Evolutionary conservation across 2,797 vertebrate genomes (phyloP), one percentile per base, ranked within the genome.

Genomic region (Peromyscus eremicus): DNA sequence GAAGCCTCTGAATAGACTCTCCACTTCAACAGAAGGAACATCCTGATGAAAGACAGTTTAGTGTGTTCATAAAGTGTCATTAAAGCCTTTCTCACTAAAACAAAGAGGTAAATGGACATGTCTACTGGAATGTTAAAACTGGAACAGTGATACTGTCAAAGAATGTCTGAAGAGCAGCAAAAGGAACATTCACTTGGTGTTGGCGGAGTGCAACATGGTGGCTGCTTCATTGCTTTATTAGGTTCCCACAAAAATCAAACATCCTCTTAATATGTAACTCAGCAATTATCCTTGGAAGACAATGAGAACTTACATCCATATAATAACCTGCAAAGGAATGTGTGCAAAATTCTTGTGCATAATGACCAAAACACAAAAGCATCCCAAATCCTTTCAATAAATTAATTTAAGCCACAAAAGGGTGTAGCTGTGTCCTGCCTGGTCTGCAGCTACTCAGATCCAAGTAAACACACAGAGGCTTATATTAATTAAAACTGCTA

Each of bases 241-340:
- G n/a, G 40, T 49, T 75, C 34, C 62, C 71, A 57, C 34, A 93
- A 92, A 92, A 81, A 46, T 25, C 77, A 83, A 86, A 84, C 57
- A 80, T 64, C 89, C 4, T 93, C 25, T 70, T 82, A 52, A 25
- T 19, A 19, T 29, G 29, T 77, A 19, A 92, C 32, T 52, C 49
- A 94, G 11, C 9, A 75, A 55, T 55, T 66, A 21, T 68, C 13
- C 34, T 87, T 81, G 6, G 34, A 71, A 43, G 46, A 79, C 70
- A 34, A 0, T 75, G 37, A 85, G 84, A 92, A 77, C 2, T 81
- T 82, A 89, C 10, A 46, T 57, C 13, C 37, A 84, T 17, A 71
- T 46, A 76, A 91, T 79, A 66, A 43, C 25, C 17, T 88, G 71
- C 32, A 76, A 25, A 66, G 5, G 16, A 62, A 70, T 34, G 25